Evolutionary conservation across 2,888 invertebrate species (phyloP).

Genomic region (Pandemis corylana): DNA sequence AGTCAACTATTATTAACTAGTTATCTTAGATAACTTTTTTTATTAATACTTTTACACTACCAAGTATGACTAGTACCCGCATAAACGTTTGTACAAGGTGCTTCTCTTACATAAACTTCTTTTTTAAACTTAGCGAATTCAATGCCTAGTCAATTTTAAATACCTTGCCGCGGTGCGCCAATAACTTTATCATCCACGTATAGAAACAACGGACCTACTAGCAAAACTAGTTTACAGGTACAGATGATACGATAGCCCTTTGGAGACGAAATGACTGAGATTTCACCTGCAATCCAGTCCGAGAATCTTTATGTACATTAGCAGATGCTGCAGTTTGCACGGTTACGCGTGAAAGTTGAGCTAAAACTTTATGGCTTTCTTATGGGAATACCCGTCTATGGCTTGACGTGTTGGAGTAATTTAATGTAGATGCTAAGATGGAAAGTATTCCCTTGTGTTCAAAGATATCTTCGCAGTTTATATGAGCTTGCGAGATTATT

Average conservation of each 20-base stretch:
- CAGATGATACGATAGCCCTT: conserved; percentile 35
- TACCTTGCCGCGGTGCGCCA: no score
- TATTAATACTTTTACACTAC: no score
- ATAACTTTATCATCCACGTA: background rate
- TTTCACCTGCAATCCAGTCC: conserved; percentile 38
- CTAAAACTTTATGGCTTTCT: conserved; percentile 31
- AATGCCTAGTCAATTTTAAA: no score
- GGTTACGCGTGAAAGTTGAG: conserved; percentile 30
- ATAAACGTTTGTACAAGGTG: no score
- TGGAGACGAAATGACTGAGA: conserved; percentile 20
- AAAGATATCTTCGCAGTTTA: background rate
- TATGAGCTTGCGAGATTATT: background rate
- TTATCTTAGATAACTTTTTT: no score
- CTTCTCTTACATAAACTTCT: no score
- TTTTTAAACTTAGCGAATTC: no score
- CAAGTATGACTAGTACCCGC: no score
- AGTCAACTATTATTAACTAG: no score
- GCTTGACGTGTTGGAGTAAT: conserved; percentile 3
- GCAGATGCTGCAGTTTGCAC: conserved; percentile 17
- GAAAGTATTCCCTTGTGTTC: background rate
- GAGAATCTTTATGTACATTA: conserved; percentile 34
- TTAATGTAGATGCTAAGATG: conserved; percentile 14
- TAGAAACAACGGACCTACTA: background rate
- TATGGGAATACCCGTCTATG: background rate
- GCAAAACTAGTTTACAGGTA: conserved; percentile 18